Evolutionary conservation across 1,140 invertebrate genomes (phyloP).

Genomic region (Batillaria attramentaria): DNA sequence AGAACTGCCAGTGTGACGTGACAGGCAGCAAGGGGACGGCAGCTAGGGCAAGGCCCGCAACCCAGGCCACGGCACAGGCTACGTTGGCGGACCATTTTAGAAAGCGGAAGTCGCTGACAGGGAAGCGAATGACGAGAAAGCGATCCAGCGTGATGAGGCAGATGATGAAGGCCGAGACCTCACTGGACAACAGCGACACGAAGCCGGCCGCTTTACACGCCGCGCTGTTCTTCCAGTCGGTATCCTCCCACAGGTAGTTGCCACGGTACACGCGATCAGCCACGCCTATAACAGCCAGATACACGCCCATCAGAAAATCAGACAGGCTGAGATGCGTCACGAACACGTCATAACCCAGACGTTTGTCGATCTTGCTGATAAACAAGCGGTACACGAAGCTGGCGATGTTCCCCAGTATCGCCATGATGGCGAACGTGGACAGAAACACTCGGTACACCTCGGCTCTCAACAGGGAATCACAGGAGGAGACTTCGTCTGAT

Average conservation of each 20-base stretch:
- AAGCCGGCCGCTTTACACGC: conserved; percentile 47
- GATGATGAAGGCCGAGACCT: conserved; percentile 54
- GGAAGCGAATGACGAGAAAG: conserved; percentile 52
- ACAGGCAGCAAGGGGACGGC: conserved; percentile 36
- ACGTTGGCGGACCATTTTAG: conserved; percentile 24
- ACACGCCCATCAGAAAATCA: conserved; percentile 22
- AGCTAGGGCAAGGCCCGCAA: conserved; percentile 31
- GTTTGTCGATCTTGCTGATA: not conserved
- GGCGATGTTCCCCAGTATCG: not conserved
- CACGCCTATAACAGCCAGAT: conserved; percentile 17
- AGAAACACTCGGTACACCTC: not conserved
- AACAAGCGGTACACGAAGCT: not conserved
- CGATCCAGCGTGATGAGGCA: conserved; percentile 59
- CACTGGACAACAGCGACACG: conserved; percentile 51
- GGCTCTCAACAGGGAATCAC: not conserved
- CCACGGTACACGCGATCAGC: conserved; percentile 12
- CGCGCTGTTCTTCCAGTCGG: conserved; percentile 4
- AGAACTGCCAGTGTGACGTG: conserved; percentile 42
- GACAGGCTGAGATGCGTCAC: conserved; percentile 7
- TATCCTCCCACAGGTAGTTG: conserved; percentile 11
- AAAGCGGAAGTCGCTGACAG: conserved; percentile 38
- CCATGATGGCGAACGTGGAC: not conserved
- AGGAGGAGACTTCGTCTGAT: conserved; percentile 8
- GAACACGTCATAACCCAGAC: conserved; percentile 10
- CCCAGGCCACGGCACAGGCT: conserved; percentile 31